These are phyloP conservation scores for Mus caroli DNA, from an alignment of 2,797 vertebrate genomes.

Conservation along the genomic window DNA sequence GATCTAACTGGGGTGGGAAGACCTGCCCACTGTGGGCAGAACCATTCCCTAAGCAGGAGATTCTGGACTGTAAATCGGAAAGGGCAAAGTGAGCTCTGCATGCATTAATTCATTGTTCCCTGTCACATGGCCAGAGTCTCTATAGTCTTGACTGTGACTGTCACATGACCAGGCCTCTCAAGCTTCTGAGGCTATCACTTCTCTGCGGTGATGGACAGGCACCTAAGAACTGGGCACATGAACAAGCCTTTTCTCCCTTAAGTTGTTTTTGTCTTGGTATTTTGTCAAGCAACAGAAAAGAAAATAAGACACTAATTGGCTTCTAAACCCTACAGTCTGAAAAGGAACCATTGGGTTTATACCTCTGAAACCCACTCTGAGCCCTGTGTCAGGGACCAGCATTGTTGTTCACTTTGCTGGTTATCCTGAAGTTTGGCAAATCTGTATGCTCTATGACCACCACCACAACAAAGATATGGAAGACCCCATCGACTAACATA, in stretches of 20 bases:
- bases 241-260: not conserved
- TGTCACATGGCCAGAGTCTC: not conserved
- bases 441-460: not conserved
- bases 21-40: not conserved
- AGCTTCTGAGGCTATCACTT: not conserved
- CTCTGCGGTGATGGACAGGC: not conserved
- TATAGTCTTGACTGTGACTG: not conserved
- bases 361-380: not conserved
- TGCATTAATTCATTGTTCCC: not conserved
- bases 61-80: not conserved
- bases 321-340: not conserved
- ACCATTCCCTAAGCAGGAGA: not conserved
- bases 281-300: not conserved
- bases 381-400: not conserved
- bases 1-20: not conserved
- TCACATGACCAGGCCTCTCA: not conserved
- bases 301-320: not conserved
- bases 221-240: not conserved
- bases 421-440: constrained; percentile 9
- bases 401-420: too few relatives aligned
- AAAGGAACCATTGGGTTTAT: not conserved
- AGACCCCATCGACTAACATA: not conserved
- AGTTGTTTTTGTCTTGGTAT: not conserved
- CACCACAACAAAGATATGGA: not conserved
- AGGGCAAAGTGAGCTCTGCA: not conserved